Evolutionary conservation across 2,113 vertebrate species (phyloP).

Genomic region (Carettochelys insculpta): DNA sequence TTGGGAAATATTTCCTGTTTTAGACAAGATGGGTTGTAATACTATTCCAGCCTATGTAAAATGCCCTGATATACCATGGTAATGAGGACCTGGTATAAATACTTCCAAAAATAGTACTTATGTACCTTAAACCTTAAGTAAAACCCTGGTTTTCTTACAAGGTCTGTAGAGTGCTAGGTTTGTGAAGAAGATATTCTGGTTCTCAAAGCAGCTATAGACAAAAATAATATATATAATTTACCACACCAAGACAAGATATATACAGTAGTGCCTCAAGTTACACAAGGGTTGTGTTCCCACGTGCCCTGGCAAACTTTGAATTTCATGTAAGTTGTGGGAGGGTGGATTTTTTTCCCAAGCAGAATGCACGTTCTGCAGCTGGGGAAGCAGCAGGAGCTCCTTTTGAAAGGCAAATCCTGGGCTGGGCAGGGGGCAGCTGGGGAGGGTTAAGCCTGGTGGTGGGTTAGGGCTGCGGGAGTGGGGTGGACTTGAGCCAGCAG

Average conservation of each 20-base stretch:
- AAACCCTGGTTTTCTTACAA: not conserved
- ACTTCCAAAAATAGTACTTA: not conserved
- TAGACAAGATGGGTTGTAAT: slow-evolving; percentile 30
- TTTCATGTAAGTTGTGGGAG: too few species aligned
- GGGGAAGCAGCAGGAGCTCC: too few species aligned
- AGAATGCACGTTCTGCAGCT: too few species aligned
- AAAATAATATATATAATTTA: not conserved
- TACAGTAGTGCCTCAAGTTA: too few species aligned
- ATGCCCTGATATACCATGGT: not conserved
- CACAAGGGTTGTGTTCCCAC: too few species aligned
- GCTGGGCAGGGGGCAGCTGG: too few species aligned
- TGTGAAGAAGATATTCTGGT: not conserved
- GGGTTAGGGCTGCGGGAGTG: too few species aligned
- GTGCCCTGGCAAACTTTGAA: too few species aligned
- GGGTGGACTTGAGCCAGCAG: too few species aligned
- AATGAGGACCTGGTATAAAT: not conserved
- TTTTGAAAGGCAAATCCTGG: too few species aligned
- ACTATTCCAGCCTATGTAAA: slow-evolving; percentile 16
- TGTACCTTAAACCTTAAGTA: not conserved
- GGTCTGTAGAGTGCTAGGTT: not conserved
- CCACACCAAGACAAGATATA: not conserved
- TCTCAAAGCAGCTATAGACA: not conserved
- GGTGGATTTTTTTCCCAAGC: too few species aligned
- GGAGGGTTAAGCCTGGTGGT: too few species aligned
- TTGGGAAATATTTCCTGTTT: slow-evolving; percentile 37